These are phyloP conservation scores for Leptonema lineaticorne DNA, from an alignment of 1,140 invertebrate species.

Conservation along the genomic window DNA sequence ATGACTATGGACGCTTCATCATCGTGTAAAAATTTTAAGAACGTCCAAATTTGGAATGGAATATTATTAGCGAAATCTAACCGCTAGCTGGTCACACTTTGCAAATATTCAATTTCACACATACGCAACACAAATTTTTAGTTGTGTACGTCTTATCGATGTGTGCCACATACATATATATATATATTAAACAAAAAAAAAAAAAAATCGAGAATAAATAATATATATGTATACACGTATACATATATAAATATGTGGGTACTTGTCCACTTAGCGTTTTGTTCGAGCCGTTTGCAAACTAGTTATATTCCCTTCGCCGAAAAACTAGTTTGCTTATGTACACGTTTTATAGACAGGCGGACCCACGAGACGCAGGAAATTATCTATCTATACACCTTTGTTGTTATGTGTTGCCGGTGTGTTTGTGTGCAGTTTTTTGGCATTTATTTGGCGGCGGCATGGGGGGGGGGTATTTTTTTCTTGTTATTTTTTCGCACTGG, in stretches of 20 bases:
- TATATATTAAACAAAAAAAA: background rate
- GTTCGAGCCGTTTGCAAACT: conserved; percentile 21
- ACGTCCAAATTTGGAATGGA: background rate
- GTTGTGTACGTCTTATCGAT: background rate
- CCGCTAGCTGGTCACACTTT: no score
- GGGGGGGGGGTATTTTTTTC: background rate
- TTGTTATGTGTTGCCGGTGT: background rate
- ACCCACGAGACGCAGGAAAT: background rate
- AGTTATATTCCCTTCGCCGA: conserved; percentile 22
- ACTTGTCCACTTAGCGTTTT: conserved; percentile 16
- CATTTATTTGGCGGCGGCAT: no score
- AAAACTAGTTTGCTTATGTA: conserved; percentile 25
- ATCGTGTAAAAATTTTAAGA: background rate
- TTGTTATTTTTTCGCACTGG: background rate
- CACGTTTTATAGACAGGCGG: no score
- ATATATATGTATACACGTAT: no score
- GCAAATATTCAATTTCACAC: no score
- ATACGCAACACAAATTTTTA: no score
- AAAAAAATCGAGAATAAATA: no score
- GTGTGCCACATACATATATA: background rate
- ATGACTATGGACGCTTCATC: background rate
- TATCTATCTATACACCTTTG: no score
- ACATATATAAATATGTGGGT: no score
- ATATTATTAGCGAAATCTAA: background rate
- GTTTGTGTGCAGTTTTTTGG: background rate